These are phyloP conservation scores for Mormyrus iriodes DNA, from an alignment of 2,113 vertebrate genomes.

Conservation along the genomic window DNA sequence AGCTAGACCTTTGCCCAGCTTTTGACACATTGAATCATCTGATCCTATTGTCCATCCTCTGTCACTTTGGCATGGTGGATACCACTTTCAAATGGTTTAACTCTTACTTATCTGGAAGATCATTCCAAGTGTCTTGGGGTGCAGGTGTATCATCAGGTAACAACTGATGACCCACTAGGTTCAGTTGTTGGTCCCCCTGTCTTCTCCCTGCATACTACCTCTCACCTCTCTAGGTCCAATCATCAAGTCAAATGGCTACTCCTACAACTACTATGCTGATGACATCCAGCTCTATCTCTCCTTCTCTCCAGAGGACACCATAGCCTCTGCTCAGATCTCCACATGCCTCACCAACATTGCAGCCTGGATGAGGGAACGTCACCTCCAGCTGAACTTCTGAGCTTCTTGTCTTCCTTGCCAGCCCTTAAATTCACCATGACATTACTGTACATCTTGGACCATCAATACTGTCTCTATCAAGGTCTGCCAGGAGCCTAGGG, in stretches of 20 bases:
- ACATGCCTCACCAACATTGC: slow-evolving; percentile 23
- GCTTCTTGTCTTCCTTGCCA: not conserved
- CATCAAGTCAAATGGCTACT: not conserved
- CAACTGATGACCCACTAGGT: not conserved
- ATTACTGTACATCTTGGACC: not conserved
- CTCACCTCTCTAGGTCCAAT: not conserved
- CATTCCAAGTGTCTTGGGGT: not conserved
- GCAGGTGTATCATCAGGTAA: not conserved
- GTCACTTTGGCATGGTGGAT: not conserved
- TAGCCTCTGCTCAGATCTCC: not conserved
- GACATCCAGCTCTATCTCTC: not conserved
- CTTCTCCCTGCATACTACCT: not conserved
- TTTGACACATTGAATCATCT: not conserved
- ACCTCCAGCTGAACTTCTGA: not conserved
- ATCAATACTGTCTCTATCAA: not conserved
- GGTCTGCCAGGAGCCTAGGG: not conserved
- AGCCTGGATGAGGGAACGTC: slow-evolving; percentile 15
- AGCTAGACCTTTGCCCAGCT: not conserved
- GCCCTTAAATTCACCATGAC: not conserved
- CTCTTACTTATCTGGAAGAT: not conserved
- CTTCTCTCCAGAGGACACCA: not conserved
- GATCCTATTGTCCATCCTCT: not conserved
- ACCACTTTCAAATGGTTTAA: not conserved
- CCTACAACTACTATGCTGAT: not conserved
- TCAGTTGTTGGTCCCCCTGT: not conserved